Conservation (phyloP, 2,888 invertebrate species). For the Hemistola chrysoprasaria region DNA sequence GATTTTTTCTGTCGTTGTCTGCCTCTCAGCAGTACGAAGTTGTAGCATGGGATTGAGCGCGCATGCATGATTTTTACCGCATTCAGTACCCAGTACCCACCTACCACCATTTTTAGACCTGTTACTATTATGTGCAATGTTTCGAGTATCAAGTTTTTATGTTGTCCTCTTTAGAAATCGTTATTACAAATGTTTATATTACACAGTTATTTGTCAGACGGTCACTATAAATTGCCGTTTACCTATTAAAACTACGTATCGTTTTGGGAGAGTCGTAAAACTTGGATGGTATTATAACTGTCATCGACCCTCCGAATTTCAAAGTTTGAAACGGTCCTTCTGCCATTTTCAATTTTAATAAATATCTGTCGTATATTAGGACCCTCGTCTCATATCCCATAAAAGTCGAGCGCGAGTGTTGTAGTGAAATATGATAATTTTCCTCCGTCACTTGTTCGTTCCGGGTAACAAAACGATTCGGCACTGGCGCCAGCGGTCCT, state of each 20-base stretch:
- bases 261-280: conserved; percentile 35
- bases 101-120: conserved; percentile 42
- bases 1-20: conserved; percentile 56
- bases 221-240: conserved; percentile 4
- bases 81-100: conserved; percentile 36
- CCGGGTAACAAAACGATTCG: conserved; percentile 49
- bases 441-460: conserved; percentile 44
- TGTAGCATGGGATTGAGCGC: conserved; percentile 53
- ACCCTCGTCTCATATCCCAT: conserved; percentile 44
- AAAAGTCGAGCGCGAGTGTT: conserved; percentile 61
- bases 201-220: background rate
- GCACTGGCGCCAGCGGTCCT: conserved; percentile 67
- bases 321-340: conserved; percentile 28
- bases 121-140: conserved; percentile 33
- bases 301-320: conserved; percentile 32
- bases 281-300: conserved; percentile 37
- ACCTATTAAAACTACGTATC: conserved; percentile 12
- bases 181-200: conserved; percentile 1
- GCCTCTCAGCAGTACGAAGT: conserved; percentile 31
- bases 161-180: conserved; percentile 3
- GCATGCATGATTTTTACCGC: conserved; percentile 52
- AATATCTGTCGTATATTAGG: conserved; percentile 35
- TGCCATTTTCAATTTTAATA: conserved; percentile 46
- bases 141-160: conserved; percentile 27
- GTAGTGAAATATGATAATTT: conserved; percentile 71